These are phyloP conservation scores for Chrysolina haemoptera DNA, from an alignment of 2,888 invertebrate genomes.

Conservation along the genomic window DNA sequence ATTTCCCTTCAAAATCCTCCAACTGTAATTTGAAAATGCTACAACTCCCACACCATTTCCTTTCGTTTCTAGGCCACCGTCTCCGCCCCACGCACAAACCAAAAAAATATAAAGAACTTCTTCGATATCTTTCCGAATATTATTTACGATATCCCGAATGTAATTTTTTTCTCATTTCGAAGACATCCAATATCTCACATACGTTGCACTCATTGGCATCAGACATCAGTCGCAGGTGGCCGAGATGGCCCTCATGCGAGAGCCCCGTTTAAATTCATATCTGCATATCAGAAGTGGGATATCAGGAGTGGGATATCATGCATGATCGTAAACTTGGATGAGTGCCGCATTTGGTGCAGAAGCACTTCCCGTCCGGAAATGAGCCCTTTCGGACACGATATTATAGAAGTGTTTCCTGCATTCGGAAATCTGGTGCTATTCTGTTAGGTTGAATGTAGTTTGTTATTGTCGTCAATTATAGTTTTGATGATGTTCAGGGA, in stretches of 20 bases:
- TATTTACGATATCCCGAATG: slow-evolving; percentile 42
- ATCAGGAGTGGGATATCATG: slow-evolving; percentile 33
- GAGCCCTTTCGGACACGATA: slow-evolving; percentile 50
- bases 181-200: slow-evolving; percentile 57
- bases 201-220: slow-evolving; percentile 59
- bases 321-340: slow-evolving; percentile 55
- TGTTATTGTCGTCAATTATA: slow-evolving; percentile 5
- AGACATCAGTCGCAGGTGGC: slow-evolving; percentile 62
- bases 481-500: not conserved
- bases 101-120: slow-evolving; percentile 26
- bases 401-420: slow-evolving; percentile 44
- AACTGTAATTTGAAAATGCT: too few relatives aligned
- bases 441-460: slow-evolving; percentile 1
- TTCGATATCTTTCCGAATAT: slow-evolving; percentile 27
- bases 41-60: not conserved
- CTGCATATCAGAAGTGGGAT: slow-evolving; percentile 56
- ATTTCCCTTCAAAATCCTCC: too few relatives aligned
- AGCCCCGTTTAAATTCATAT: slow-evolving; percentile 64
- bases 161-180: slow-evolving; percentile 50
- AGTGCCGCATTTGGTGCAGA: slow-evolving; percentile 53
- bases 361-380: slow-evolving; percentile 45
- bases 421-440: slow-evolving; percentile 30
- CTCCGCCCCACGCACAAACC: slow-evolving; percentile 6
- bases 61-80: slow-evolving; percentile 1
- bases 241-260: slow-evolving; percentile 57